Conservation (phyloP, 2,888 invertebrate genomes). For the Andrena marginata region DNA sequence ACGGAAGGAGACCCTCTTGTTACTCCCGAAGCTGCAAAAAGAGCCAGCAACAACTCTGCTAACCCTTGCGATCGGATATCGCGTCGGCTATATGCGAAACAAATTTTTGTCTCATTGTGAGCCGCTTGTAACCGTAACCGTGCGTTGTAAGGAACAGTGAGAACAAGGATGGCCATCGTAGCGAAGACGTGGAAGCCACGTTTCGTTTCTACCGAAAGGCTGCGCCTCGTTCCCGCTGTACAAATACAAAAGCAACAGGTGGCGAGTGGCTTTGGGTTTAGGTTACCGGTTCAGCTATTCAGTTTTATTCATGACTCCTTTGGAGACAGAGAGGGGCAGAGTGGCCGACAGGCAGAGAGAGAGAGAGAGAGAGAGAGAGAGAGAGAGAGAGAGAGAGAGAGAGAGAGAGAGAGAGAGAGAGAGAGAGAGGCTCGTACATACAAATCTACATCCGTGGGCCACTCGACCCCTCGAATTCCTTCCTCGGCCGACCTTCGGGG, state of each 20-base stretch:
- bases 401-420: too few species aligned
- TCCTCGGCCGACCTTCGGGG: conserved; percentile 60
- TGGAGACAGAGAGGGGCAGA: conserved; percentile 22
- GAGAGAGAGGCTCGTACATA: conserved; percentile 60
- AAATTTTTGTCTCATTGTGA: conserved; percentile 26
- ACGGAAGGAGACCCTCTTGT: not conserved
- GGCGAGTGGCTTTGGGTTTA: conserved; percentile 72
- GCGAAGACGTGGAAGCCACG: conserved; percentile 37
- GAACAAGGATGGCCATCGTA: conserved; percentile 40
- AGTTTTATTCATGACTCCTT: conserved; percentile 76
- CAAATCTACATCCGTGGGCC: conserved; percentile 68
- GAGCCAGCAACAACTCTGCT: not conserved
- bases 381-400: too few species aligned
- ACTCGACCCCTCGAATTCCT: conserved; percentile 72
- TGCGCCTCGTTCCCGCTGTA: conserved; percentile 55
- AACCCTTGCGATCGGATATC: not conserved
- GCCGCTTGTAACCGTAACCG: conserved; percentile 31
- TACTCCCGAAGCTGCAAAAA: not conserved
- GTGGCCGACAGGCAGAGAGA: conserved; percentile 27
- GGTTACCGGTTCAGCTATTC: conserved; percentile 74
- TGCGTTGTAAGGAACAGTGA: conserved; percentile 25
- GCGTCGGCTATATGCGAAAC: conserved; percentile 3
- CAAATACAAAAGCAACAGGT: conserved; percentile 76
- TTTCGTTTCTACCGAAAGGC: conserved; percentile 57
- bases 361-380: too few species aligned